Percentiles rank a stretch among this genome's conserved stretches.
Evolutionary conservation across 2,113 vertebrate species (phyloP).

Genomic region (Phalacrocorax brasilianus): DNA sequence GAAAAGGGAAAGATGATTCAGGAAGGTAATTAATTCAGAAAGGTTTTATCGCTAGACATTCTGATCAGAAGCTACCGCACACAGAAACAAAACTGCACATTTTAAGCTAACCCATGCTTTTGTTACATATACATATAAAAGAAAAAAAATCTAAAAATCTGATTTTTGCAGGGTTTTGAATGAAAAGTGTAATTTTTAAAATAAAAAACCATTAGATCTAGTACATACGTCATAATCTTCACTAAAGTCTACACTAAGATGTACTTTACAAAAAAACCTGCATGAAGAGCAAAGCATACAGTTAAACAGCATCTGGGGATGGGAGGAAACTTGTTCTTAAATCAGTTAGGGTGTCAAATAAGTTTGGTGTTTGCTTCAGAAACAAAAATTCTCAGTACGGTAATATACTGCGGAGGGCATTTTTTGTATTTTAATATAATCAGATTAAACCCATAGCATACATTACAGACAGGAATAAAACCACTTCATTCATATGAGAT

Average conservation of each 20-base stretch:
- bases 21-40: constrained; percentile 28
- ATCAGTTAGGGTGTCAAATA: constrained; percentile 29
- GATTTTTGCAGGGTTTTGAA: constrained; percentile 19
- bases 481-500: not conserved
- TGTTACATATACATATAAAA: constrained; percentile 28
- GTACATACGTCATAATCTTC: not conserved
- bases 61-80: constrained; percentile 35
- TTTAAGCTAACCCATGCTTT: constrained; percentile 45
- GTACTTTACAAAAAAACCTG: constrained; percentile 45
- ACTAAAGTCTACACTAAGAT: constrained; percentile 14
- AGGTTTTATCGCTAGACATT: constrained; percentile 21
- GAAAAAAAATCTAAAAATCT: not conserved
- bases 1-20: not conserved
- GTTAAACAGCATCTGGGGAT: constrained; percentile 9
- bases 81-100: constrained; percentile 28
- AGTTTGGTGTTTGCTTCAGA: constrained; percentile 49
- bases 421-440: not conserved
- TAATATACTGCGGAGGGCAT: constrained; percentile 55
- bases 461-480: constrained; percentile 9
- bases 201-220: constrained; percentile 7
- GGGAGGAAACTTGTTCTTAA: not conserved
- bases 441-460: not conserved
- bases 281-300: constrained; percentile 36
- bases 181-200: not conserved
- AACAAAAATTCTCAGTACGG: constrained; percentile 45